Conservation (phyloP, 1,140 invertebrate genomes). For the Elysia chlorotica region DNA sequence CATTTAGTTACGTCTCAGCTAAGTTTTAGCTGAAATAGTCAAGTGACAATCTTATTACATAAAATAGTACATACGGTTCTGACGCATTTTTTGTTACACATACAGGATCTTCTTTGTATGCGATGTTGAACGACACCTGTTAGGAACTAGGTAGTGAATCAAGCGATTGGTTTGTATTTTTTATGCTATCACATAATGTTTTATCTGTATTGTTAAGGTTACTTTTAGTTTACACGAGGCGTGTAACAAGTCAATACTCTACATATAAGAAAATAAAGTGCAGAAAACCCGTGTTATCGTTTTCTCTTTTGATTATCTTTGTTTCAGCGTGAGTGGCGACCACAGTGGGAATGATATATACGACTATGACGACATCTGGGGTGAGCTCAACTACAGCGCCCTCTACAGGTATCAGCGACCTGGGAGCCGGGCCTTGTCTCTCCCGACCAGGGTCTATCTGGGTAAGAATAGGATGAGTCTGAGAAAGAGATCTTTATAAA, state of each 20-base stretch:
- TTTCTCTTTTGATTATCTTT: background rate
- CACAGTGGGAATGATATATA: slow-evolving; percentile 47
- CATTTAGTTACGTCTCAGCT: background rate
- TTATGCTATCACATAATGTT: too few species aligned
- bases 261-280: background rate
- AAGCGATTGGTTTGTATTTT: too few species aligned
- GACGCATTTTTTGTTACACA: too few species aligned
- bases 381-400: slow-evolving; percentile 39
- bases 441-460: slow-evolving; percentile 39
- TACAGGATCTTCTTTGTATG: too few species aligned
- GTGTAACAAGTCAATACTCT: too few species aligned
- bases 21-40: background rate
- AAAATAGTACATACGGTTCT: too few species aligned
- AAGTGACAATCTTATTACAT: background rate
- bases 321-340: slow-evolving; percentile 55
- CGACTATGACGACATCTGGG: slow-evolving; percentile 42
- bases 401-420: slow-evolving; percentile 54
- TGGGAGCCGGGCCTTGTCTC: slow-evolving; percentile 53
- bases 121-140: too few species aligned
- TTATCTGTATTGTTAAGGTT: too few species aligned
- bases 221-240: too few species aligned
- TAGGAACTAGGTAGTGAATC: too few species aligned
- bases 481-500: too few species aligned
- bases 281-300: background rate
- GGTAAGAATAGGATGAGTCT: slow-evolving; percentile 37